Conservation (phyloP, 2,113 vertebrate genomes). For the Catharus fuscescens region DNA sequence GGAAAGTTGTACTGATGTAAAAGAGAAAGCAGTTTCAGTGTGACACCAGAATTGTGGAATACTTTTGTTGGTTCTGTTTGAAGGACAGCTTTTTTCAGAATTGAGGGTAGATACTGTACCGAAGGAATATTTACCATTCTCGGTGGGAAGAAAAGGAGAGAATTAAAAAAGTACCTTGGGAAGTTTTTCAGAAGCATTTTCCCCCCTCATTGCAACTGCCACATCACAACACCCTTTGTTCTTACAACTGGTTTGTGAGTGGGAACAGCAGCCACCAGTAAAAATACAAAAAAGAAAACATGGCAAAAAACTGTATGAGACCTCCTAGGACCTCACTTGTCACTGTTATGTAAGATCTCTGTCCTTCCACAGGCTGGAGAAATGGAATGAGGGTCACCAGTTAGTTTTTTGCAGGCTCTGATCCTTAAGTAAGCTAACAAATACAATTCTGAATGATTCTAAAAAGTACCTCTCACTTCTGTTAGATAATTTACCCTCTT, state of each 20-base stretch:
- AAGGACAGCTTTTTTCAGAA: not conserved
- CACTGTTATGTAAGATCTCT: not conserved
- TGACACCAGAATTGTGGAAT: not conserved
- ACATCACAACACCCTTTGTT: not conserved
- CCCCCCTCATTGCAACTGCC: not conserved
- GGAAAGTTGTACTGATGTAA: not conserved
- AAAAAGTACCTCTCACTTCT: not conserved
- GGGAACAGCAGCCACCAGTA: not conserved
- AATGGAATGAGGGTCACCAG: not conserved
- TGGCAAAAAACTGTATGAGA: not conserved
- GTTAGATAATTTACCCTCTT: not conserved
- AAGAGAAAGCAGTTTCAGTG: not conserved
- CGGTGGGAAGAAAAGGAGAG: not conserved
- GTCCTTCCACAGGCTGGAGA: not conserved
- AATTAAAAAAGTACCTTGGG: not conserved
- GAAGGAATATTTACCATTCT: not conserved
- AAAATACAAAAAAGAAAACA: not conserved
- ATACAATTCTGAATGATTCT: not conserved
- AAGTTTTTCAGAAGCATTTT: not conserved
- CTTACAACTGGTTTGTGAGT: not conserved
- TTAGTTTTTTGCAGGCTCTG: not conserved
- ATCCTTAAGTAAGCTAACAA: not conserved
- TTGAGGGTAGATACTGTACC: not conserved
- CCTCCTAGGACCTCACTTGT: not conserved
- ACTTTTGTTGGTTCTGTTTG: not conserved